Evolutionary conservation across 1,140 invertebrate genomes (phyloP).

Genomic region (Geopemphigus sp.): DNA sequence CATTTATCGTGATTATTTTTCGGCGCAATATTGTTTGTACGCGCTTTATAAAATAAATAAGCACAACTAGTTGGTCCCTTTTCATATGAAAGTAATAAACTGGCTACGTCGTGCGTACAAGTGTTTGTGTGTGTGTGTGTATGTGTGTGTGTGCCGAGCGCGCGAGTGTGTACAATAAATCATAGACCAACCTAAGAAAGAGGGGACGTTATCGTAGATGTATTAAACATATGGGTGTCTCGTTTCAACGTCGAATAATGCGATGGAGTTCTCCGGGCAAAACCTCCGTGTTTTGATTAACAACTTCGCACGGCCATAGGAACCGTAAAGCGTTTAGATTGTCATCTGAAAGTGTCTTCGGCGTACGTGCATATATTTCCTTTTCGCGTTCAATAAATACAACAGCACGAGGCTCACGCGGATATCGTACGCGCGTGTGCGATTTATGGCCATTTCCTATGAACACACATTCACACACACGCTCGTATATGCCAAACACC

Average conservation of each 20-base stretch:
- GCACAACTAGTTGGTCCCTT: no score
- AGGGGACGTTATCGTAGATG: no score
- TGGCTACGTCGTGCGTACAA: no score
- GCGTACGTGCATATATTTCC: not conserved
- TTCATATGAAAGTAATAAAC: no score
- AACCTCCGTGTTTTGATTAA: slow-evolving; percentile 25
- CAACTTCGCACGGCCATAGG: not conserved
- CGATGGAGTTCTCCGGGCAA: not conserved
- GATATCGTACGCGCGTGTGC: not conserved
- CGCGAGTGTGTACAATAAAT: not conserved
- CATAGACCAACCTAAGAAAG: not conserved
- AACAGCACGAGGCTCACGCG: not conserved
- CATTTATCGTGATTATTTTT: no score
- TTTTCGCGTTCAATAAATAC: not conserved
- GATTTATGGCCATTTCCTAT: not conserved
- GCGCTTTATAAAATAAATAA: no score
- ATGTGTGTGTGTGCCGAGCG: no score
- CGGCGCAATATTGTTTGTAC: no score
- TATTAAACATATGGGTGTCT: no score
- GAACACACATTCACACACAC: not conserved
- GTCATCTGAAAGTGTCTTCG: not conserved
- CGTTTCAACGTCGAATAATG: not conserved
- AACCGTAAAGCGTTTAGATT: not conserved
- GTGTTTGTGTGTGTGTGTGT: no score
- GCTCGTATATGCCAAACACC: not conserved